Evolutionary conservation across 2,113 vertebrate species (phyloP), one percentile per base, ranked within the genome.

Genomic region (Cynoglossus semilaevis): DNA sequence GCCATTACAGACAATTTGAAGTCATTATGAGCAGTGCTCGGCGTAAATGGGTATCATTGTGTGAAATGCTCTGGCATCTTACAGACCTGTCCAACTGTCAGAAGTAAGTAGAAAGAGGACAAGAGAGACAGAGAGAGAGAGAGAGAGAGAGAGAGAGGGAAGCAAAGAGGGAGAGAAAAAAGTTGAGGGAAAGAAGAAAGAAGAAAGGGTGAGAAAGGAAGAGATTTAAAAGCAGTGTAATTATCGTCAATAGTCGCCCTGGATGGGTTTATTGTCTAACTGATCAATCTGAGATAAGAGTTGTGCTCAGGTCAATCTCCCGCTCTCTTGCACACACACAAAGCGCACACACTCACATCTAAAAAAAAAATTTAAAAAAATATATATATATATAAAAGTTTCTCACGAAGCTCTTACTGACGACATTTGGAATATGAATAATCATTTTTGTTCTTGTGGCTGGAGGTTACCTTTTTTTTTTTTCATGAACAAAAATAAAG

Each of bases 41-140:
- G 15, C 48, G 34, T 79, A 77, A 84, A 79, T 73, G 73, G 77
- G 53, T 70, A 71, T 72, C 69, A 76, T 74, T 77, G 77, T 73
- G 75, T 57, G 74, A 77, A 75, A 76, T 5, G 74, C 72, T 68
- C 37, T 15, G 58, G 53, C 56, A 63, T 79, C 76, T 83, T 58
- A 59, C 58, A 73, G 72, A 80, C 72, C 72, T 75, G 81, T 84
- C 77, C 72, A 56, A 82, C 81, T 82, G 82, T 84, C 84, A 79
- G 67, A 51, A 50, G 64, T 69, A 81, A 79, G 63, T 72, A 57
- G 61, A 61, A 61, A 57, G 56, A 11, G 62, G 58, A 45, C 22
- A 29, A 40, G 44, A 60, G 60, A 29, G 16, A 51, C 43, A 36
- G 22, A 58, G 22, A 58, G 47, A 35, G 5, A 35, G 35, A 42